phyloP scores from a whole-genome alignment of 2,888 invertebrate species.

The Cynaeus angustus region DNA sequence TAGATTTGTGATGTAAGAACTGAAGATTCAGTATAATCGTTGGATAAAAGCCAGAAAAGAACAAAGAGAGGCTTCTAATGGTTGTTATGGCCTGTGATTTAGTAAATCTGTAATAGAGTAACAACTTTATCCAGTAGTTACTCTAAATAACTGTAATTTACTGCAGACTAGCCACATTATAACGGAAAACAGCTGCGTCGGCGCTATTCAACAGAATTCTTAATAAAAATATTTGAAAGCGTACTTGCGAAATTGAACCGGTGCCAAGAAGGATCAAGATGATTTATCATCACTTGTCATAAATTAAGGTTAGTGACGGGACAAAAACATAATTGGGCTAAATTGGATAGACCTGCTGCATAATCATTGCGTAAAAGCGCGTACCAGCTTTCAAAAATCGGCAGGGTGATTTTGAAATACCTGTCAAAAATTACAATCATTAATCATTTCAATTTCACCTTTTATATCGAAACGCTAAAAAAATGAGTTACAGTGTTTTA shows the following conservation, averaged over 20 bases:
- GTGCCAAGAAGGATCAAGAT: slow-evolving; percentile 22
- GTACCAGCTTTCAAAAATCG: background rate
- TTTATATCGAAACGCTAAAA: no score
- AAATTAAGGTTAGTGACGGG: slow-evolving; percentile 17
- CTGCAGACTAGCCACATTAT: slow-evolving; percentile 48
- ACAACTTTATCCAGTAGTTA: slow-evolving; percentile 59
- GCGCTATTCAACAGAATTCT: slow-evolving; percentile 53
- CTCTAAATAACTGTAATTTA: slow-evolving; percentile 61
- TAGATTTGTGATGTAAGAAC: slow-evolving; percentile 7
- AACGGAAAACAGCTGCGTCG: slow-evolving; percentile 59
- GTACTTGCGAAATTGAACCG: slow-evolving; percentile 33
- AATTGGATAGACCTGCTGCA: slow-evolving; percentile 19
- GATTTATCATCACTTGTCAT: slow-evolving; percentile 42
- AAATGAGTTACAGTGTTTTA: no score
- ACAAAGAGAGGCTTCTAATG: slow-evolving; percentile 48
- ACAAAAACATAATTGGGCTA: slow-evolving; percentile 27
- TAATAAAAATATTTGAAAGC: slow-evolving; percentile 40
- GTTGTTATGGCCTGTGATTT: slow-evolving; percentile 58
- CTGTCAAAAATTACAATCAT: no score
- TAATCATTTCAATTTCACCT: no score
- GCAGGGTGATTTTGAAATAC: no score
- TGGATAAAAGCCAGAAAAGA: slow-evolving; percentile 56
- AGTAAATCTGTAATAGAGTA: slow-evolving; percentile 60
- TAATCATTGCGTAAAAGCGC: slow-evolving; percentile 16
- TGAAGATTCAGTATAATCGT: slow-evolving; percentile 13